Evolutionary conservation across 2,113 vertebrate species (phyloP).

Genomic region (Heterochromis multidens): DNA sequence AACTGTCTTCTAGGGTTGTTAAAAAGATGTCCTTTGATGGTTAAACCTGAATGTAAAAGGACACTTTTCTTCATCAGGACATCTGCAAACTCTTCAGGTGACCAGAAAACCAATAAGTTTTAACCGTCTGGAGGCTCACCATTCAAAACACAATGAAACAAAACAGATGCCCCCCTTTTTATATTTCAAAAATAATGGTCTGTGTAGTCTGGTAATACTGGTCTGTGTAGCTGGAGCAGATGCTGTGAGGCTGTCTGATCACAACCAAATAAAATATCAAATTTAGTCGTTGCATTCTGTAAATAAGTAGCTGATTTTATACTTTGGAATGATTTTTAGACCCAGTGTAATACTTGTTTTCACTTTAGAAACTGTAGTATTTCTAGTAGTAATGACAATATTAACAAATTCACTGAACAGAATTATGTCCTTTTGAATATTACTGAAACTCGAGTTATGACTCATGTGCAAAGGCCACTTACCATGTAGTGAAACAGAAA

Average conservation of each 20-base stretch:
- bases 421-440: background rate
- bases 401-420: background rate
- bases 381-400: background rate
- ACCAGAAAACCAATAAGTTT: too few species aligned
- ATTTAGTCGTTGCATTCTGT: background rate
- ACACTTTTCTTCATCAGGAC: too few species aligned
- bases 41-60: too few species aligned
- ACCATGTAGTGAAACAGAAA: background rate
- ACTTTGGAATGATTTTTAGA: background rate
- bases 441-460: background rate
- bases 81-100: too few species aligned
- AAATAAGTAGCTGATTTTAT: background rate
- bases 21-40: background rate
- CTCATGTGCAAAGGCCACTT: background rate
- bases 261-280: background rate
- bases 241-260: too few species aligned
- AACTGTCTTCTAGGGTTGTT: background rate
- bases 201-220: background rate
- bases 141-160: background rate
- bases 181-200: background rate
- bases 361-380: background rate
- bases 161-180: background rate
- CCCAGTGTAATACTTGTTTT: background rate
- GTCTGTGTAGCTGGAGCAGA: too few species aligned
- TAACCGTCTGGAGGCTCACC: background rate